Evolutionary conservation across 92 coral and sea anemone species (phyloP).

Genomic region (Isaurus tuberculatus): DNA sequence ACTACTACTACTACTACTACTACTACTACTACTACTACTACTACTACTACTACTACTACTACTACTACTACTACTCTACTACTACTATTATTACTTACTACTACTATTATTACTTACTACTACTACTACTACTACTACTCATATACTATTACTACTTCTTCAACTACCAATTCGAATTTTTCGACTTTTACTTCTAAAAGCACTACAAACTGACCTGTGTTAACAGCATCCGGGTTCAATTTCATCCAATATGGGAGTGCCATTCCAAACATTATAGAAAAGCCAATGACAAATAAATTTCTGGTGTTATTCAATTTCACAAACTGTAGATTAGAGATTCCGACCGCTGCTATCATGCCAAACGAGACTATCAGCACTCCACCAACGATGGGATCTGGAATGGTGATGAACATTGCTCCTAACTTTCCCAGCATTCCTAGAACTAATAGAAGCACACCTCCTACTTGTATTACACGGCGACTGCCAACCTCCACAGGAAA

Average conservation of each 20-base stretch:
- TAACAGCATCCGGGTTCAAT: no score
- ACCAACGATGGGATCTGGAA: slow-evolving; percentile 60
- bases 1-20: no score
- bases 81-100: no score
- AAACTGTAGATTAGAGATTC: slow-evolving; percentile 55
- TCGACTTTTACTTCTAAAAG: no score
- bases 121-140: no score
- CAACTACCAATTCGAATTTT: no score
- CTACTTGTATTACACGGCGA: slow-evolving; percentile 52
- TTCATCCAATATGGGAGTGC: not conserved
- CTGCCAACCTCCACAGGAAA: slow-evolving; percentile 45
- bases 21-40: no score
- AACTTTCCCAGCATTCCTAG: slow-evolving; percentile 56
- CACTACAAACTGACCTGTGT: no score
- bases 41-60: no score
- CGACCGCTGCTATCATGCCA: slow-evolving; percentile 4
- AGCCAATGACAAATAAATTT: slow-evolving; percentile 50
- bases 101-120: no score
- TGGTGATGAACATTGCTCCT: slow-evolving; percentile 55
- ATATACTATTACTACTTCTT: no score
- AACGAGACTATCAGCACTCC: slow-evolving; percentile 26
- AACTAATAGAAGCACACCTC: slow-evolving; percentile 43
- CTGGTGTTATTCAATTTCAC: slow-evolving; percentile 44
- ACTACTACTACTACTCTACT: no score
- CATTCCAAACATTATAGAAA: slow-evolving; percentile 50